Percentiles rank a stretch among this genome's conserved stretches.
Conservation (phyloP, 2,888 invertebrate species). For the Lapara coniferarum region DNA sequence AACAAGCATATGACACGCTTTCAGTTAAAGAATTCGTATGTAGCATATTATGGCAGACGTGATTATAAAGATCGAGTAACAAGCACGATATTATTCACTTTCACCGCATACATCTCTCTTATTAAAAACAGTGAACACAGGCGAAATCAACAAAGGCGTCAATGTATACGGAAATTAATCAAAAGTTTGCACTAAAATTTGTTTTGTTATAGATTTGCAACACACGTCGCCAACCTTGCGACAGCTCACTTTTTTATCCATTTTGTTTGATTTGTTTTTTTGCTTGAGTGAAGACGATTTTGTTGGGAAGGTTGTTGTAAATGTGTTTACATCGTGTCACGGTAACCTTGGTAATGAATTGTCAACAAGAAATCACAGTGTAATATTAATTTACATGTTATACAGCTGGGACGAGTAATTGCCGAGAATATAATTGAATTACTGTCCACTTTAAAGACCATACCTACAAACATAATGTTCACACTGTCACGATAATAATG, state of each 20-base stretch:
- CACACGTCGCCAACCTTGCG: too few relatives aligned
- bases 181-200: conserved; percentile 29
- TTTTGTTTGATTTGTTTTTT: too few relatives aligned
- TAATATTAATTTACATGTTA: conserved; percentile 18
- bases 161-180: conserved; percentile 32
- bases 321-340: conserved; percentile 37
- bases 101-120: conserved; percentile 27
- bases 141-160: conserved; percentile 26
- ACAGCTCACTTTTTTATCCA: too few relatives aligned
- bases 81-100: conserved; percentile 16
- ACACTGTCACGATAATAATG: conserved; percentile 5
- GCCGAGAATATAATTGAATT: conserved; percentile 12
- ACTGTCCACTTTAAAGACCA: conserved; percentile 17
- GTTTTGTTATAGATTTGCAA: conserved; percentile 44
- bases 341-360: conserved; percentile 41
- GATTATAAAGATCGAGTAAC: conserved; percentile 39
- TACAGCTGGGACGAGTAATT: conserved; percentile 13
- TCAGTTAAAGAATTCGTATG: conserved; percentile 47
- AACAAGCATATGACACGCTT: conserved; percentile 37
- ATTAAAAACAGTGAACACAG: background rate
- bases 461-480: conserved; percentile 10
- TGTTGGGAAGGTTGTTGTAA: conserved; percentile 34
- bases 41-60: conserved; percentile 59
- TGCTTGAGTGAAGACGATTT: conserved; percentile 42
- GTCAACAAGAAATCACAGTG: conserved; percentile 37